phyloP scores from a whole-genome alignment of 2,888 invertebrate species.

The Phymatocera aterrima region DNA sequence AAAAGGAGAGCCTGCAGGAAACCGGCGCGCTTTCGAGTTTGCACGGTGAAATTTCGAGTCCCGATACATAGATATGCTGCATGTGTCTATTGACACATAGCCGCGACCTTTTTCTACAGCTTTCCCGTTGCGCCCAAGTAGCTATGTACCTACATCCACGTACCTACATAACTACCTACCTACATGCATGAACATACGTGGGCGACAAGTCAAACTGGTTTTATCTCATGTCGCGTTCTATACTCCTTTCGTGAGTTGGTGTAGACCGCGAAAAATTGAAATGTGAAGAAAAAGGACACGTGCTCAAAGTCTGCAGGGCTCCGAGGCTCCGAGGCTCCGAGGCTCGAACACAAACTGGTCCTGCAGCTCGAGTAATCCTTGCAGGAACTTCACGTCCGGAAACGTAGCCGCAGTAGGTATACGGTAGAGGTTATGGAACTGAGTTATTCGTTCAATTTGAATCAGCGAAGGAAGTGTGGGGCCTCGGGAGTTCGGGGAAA shows the following conservation, averaged over 20 bases:
- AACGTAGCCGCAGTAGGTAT: not conserved
- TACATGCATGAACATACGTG: not conserved
- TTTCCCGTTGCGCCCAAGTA: too few species aligned
- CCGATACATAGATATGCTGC: too few species aligned
- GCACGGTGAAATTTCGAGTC: not conserved
- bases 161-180: not conserved
- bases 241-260: too few species aligned
- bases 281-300: slow-evolving; percentile 10
- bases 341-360: slow-evolving; percentile 26
- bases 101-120: too few species aligned
- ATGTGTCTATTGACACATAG: too few species aligned
- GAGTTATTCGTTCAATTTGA: too few species aligned
- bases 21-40: not conserved
- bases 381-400: not conserved
- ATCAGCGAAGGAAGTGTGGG: too few species aligned
- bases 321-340: too few species aligned
- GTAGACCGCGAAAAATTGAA: not conserved
- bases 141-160: too few species aligned
- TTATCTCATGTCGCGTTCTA: not conserved
- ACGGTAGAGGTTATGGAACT: not conserved
- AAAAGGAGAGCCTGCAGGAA: not conserved
- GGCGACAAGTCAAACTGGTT: slow-evolving; percentile 37
- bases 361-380: slow-evolving; percentile 2
- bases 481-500: too few species aligned
- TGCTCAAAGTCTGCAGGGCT: not conserved